Conservation (phyloP, 2,888 invertebrate genomes). For the Carabus problematicus region DNA sequence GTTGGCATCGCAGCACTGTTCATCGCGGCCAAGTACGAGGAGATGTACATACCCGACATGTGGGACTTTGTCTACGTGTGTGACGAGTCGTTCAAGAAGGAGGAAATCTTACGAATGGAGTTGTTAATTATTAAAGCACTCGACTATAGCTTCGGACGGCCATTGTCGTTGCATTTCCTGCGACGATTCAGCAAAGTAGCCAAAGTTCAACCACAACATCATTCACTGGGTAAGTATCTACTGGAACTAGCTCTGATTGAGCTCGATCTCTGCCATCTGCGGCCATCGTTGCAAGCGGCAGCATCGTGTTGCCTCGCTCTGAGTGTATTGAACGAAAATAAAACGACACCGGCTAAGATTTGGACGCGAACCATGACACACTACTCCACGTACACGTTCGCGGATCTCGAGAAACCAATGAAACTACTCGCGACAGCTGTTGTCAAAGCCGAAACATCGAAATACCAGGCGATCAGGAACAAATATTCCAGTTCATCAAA, state of each 20-base stretch:
- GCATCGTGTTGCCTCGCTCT: constrained; percentile 79
- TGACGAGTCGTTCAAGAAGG: constrained; percentile 82
- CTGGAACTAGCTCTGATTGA: constrained; percentile 85
- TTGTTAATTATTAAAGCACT: constrained; percentile 76
- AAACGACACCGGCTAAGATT: constrained; percentile 58
- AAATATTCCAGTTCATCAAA: constrained; percentile 70
- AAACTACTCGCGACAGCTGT: constrained; percentile 74
- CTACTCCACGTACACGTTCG: constrained; percentile 77
- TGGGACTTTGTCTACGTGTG: constrained; percentile 91
- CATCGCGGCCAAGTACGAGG: constrained; percentile 94
- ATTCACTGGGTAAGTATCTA: constrained; percentile 83
- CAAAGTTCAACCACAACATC: constrained; percentile 64
- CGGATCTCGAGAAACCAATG: constrained; percentile 73
- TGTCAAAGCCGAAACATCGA: constrained; percentile 71
- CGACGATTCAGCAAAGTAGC: constrained; percentile 74
- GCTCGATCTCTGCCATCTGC: constrained; percentile 77
- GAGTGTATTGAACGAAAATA: constrained; percentile 63
- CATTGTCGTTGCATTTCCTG: constrained; percentile 88
- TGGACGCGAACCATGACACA: constrained; percentile 80
- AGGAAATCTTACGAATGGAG: constrained; percentile 86
- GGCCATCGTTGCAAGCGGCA: constrained; percentile 85
- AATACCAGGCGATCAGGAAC: constrained; percentile 72
- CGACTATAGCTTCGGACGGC: constrained; percentile 83
- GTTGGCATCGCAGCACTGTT: constrained; percentile 90
- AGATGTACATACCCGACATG: constrained; percentile 87